Conservation (phyloP, 92 coral and sea anemone species). For the Anthopleura xanthogrammica region DNA sequence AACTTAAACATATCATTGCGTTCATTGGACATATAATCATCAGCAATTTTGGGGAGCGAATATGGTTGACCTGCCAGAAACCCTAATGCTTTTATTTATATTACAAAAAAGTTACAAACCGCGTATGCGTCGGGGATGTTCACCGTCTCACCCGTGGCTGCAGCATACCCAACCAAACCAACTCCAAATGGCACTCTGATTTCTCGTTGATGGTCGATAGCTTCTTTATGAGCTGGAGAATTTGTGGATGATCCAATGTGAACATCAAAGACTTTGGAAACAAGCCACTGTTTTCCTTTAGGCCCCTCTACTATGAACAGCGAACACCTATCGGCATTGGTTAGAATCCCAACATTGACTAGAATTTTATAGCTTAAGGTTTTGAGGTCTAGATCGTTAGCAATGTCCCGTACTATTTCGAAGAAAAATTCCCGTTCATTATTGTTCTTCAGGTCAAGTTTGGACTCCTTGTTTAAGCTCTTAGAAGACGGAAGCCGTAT, state of each 20-base stretch:
- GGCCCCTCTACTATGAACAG: conserved; percentile 97
- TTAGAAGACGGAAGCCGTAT: conserved; percentile 86
- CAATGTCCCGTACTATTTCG: conserved; percentile 97
- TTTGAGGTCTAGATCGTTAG: conserved; percentile 90
- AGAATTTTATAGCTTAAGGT: conserved; percentile 97
- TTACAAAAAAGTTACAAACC: conserved; percentile 84
- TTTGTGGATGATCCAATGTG: conserved; percentile 74
- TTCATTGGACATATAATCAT: conserved; percentile 39
- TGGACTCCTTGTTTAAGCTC: conserved; percentile 87
- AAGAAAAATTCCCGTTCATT: conserved; percentile 96
- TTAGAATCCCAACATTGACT: conserved; percentile 98
- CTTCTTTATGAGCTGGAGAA: conserved; percentile 67
- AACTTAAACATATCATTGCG: conserved; percentile 33
- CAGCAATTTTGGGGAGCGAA: conserved; percentile 59
- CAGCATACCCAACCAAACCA: conserved; percentile 98
- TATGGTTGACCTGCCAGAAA: conserved; percentile 78
- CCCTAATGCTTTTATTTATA: conserved; percentile 85
- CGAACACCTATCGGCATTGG: conserved; percentile 99
- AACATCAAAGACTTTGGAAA: conserved; percentile 97
- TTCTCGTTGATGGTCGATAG: conserved; percentile 81
- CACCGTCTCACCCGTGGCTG: conserved; percentile 97
- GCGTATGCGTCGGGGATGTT: conserved; percentile 99
- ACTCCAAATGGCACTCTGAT: conserved; percentile 98
- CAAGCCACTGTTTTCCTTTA: conserved; percentile 92
- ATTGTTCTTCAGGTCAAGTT: conserved; percentile 88